A percentile compares a stretch with the other conserved stretches of the same genome.
Conservation (phyloP, 2,797 vertebrate genomes). For the Sebastes melanostomus region DNA sequence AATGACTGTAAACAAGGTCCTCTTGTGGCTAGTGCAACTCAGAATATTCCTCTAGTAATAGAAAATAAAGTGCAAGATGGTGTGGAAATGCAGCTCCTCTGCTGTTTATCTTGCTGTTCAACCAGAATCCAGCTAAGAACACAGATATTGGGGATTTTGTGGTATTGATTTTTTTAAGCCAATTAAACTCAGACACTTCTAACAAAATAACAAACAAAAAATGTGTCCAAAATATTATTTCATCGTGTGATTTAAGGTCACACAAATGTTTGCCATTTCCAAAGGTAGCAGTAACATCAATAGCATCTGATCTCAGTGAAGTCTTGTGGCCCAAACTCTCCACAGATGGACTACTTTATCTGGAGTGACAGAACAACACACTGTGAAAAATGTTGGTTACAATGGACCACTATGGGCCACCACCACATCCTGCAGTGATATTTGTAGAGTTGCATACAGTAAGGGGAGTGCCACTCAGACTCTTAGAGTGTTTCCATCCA, state of each 20-base stretch:
- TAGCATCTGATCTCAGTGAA: not conserved
- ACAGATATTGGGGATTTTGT: not conserved
- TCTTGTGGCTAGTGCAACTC: not conserved
- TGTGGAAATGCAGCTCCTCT: not conserved
- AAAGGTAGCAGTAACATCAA: not conserved
- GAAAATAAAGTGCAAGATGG: not conserved
- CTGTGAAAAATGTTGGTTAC: not conserved
- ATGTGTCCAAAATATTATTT: not conserved
- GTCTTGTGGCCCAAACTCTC: not conserved
- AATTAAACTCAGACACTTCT: not conserved
- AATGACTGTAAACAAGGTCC: not conserved
- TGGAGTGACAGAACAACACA: not conserved
- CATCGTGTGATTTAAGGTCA: not conserved
- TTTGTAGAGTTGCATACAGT: not conserved
- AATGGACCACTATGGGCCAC: not conserved
- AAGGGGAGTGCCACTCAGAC: not conserved
- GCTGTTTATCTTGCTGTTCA: not conserved
- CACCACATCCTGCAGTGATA: not conserved
- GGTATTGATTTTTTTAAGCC: not conserved
- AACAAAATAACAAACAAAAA: not conserved
- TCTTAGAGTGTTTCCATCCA: not conserved
- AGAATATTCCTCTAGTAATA: not conserved
- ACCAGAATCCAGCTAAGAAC: not conserved
- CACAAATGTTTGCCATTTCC: not conserved
- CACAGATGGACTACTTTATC: not conserved